phyloP scores from a whole-genome alignment of 1,140 invertebrate species.

The Sitophilus oryzae region DNA sequence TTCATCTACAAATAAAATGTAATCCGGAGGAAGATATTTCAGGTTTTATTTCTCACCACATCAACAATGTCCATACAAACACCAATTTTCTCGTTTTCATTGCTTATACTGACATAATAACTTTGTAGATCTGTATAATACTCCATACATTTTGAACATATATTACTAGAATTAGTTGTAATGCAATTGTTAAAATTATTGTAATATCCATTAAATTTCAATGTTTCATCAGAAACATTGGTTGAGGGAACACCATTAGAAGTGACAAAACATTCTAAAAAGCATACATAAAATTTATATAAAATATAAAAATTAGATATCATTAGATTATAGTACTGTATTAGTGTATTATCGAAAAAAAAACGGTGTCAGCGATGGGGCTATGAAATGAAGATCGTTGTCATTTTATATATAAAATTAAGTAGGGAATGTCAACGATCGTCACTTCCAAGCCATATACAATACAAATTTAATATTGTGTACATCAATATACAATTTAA shows the following conservation, averaged over 20 bases:
- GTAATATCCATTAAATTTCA: conserved; percentile 46
- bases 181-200: conserved; percentile 46
- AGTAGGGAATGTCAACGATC: too few relatives aligned
- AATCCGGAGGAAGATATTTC: neutral
- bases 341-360: too few relatives aligned
- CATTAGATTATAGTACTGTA: too few relatives aligned
- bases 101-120: conserved; percentile 51
- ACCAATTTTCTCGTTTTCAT: conserved; percentile 50
- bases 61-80: conserved; percentile 57
- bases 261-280: conserved; percentile 52
- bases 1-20: conserved; percentile 48
- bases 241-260: conserved; percentile 38
- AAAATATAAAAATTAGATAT: too few relatives aligned
- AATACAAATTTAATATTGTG: conserved; percentile 10
- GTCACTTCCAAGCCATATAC: too few relatives aligned
- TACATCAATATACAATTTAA: neutral
- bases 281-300: too few relatives aligned
- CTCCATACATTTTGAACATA: conserved; percentile 49
- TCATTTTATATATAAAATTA: too few relatives aligned
- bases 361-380: too few relatives aligned
- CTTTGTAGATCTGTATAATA: conserved; percentile 48
- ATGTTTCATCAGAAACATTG: conserved; percentile 45
- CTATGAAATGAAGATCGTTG: too few relatives aligned
- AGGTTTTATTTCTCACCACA: conserved; percentile 44
- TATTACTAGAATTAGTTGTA: conserved; percentile 35